Evolutionary conservation across 2,888 invertebrate species (phyloP).

Genomic region (Oxyscelio sp.): DNA sequence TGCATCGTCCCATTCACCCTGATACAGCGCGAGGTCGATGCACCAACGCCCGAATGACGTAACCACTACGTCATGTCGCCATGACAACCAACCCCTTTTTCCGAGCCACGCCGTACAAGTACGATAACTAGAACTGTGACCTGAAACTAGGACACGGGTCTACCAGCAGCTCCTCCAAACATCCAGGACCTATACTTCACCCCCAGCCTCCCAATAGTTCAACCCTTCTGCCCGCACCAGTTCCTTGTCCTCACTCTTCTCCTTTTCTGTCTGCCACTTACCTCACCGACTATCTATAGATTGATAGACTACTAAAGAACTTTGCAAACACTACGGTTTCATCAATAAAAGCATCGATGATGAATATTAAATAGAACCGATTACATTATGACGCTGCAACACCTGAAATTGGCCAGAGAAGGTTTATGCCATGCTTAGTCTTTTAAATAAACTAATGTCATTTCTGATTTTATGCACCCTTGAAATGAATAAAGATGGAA

Average conservation of each 20-base stretch:
- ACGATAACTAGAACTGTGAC: constrained; percentile 85
- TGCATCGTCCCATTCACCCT: constrained; percentile 83
- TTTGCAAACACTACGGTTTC: constrained; percentile 35
- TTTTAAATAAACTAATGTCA: too few relatives aligned
- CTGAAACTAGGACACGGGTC: constrained; percentile 81
- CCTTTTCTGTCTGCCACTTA: constrained; percentile 26
- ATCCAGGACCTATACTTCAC: constrained; percentile 73
- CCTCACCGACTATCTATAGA: constrained; percentile 22
- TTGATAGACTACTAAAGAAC: constrained; percentile 53
- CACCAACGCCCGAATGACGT: constrained; percentile 82
- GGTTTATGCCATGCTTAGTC: too few relatives aligned
- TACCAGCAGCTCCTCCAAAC: constrained; percentile 64
- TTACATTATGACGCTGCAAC: neutral
- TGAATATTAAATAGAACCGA: constrained; percentile 5
- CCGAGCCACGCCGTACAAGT: constrained; percentile 71
- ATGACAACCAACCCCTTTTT: constrained; percentile 79
- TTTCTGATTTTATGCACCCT: too few relatives aligned
- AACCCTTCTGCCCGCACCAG: constrained; percentile 20
- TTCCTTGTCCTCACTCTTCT: constrained; percentile 2
- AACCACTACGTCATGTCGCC: constrained; percentile 84
- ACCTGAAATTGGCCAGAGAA: too few relatives aligned
- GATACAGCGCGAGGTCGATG: constrained; percentile 79
- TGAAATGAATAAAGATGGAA: too few relatives aligned
- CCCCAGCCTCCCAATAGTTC: constrained; percentile 22
- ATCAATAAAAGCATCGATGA: constrained; percentile 16